Percentiles rank a stretch among this genome's conserved stretches.
Evolutionary conservation across 37 sponge, comb jelly and placozoan species (phyloP).

Genomic region (Cladorhizidae sp.): DNA sequence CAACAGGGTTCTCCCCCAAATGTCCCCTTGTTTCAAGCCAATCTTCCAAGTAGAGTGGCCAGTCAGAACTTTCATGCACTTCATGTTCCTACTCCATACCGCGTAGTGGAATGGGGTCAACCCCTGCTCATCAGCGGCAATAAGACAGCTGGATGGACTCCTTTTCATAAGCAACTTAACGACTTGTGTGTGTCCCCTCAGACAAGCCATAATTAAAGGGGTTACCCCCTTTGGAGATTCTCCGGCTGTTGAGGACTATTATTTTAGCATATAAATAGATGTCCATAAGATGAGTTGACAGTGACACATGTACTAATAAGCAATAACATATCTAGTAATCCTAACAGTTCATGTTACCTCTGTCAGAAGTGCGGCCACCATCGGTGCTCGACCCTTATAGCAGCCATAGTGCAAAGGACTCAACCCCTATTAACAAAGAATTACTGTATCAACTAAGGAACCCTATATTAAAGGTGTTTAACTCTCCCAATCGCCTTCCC

Average conservation of each 20-base stretch:
- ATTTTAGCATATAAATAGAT: not conserved
- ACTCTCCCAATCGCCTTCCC: no score
- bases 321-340: not conserved
- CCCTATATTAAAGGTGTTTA: no score
- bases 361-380: conserved; percentile 22
- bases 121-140: conserved; percentile 16
- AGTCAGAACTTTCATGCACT: conserved; percentile 28
- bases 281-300: not conserved
- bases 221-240: conserved; percentile 29
- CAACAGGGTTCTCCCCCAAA: conserved; percentile 33
- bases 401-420: conserved; percentile 37
- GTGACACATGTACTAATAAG: not conserved
- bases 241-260: no score
- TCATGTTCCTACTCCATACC: conserved; percentile 45
- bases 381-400: not conserved
- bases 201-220: conserved; percentile 51
- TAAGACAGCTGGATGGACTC: not conserved
- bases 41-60: not conserved
- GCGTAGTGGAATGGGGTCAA: conserved; percentile 43
- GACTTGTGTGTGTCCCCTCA: conserved; percentile 21
- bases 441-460: no score
- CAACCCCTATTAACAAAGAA: conserved; percentile 19
- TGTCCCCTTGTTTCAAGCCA: conserved; percentile 18
- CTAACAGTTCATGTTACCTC: conserved; percentile 20
- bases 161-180: conserved; percentile 49